Evolutionary conservation across 1,140 invertebrate genomes (phyloP).

Genomic region (Lycorma delicatula): DNA sequence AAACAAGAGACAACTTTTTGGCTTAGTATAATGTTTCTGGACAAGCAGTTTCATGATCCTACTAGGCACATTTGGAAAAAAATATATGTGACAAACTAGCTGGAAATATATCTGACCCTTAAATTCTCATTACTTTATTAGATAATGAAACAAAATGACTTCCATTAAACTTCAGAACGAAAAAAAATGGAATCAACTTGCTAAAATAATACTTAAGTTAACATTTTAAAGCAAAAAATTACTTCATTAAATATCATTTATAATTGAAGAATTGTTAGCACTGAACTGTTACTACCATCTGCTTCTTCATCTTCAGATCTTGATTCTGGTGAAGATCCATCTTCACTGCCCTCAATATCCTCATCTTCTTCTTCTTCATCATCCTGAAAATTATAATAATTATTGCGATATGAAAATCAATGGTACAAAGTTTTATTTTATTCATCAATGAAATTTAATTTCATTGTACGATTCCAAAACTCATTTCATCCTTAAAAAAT

Average conservation of each 20-base stretch:
- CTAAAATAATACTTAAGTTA: background rate
- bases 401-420: slow-evolving; percentile 2
- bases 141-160: background rate
- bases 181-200: background rate
- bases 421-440: background rate
- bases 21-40: too few relatives aligned
- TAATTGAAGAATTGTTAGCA: slow-evolving; percentile 7
- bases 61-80: too few relatives aligned
- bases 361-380: slow-evolving; percentile 30
- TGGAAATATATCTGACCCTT: too few relatives aligned
- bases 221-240: background rate
- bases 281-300: slow-evolving; percentile 14
- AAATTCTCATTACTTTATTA: background rate
- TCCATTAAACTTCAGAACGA: background rate
- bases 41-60: too few relatives aligned
- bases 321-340: slow-evolving; percentile 19
- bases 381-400: slow-evolving; percentile 4
- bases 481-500: too few relatives aligned
- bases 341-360: slow-evolving; percentile 30
- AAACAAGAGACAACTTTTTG: too few relatives aligned
- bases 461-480: background rate
- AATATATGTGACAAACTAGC: too few relatives aligned
- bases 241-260: background rate
- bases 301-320: slow-evolving; percentile 15
- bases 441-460: background rate